phyloP scores from a whole-genome alignment of 2,888 invertebrate genomes.

The Phalangium opilio region DNA sequence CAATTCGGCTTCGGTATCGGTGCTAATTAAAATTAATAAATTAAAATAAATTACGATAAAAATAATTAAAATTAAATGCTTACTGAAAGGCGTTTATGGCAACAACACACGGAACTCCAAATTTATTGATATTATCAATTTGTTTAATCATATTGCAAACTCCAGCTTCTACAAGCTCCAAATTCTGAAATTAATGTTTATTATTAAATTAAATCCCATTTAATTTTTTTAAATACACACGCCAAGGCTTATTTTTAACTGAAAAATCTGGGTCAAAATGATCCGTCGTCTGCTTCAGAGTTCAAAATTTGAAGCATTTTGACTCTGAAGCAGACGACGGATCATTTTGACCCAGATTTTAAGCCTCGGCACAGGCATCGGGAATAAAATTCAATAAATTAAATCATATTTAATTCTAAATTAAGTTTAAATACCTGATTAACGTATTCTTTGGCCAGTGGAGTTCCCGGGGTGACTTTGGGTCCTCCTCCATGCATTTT shows the following conservation, averaged over 20 bases:
- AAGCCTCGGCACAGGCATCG: too few species aligned
- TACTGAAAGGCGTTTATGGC: constrained; percentile 76
- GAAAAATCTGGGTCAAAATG: neutral
- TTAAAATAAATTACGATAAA: neutral
- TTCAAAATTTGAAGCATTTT: too few species aligned
- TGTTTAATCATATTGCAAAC: constrained; percentile 81
- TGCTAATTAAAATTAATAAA: constrained; percentile 36
- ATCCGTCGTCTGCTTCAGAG: too few species aligned
- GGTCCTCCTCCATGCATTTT: constrained; percentile 99
- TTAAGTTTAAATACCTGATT: constrained; percentile 32
- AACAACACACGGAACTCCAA: constrained; percentile 84
- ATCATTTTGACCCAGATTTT: too few species aligned
- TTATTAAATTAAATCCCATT: too few species aligned
- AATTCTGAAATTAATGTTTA: constrained; percentile 42
- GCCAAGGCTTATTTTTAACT: neutral
- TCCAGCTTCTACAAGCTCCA: constrained; percentile 69
- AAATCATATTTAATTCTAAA: neutral
- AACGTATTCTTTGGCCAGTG: constrained; percentile 65
- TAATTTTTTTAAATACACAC: neutral
- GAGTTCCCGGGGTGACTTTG: constrained; percentile 64
- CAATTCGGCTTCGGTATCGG: constrained; percentile 71
- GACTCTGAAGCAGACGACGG: too few species aligned
- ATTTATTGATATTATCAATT: constrained; percentile 75
- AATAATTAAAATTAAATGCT: constrained; percentile 26
- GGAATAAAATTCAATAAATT: neutral